Base-by-base conservation (phyloP, 2,113 vertebrate genomes). In the Aphyosemion australe region DNA sequence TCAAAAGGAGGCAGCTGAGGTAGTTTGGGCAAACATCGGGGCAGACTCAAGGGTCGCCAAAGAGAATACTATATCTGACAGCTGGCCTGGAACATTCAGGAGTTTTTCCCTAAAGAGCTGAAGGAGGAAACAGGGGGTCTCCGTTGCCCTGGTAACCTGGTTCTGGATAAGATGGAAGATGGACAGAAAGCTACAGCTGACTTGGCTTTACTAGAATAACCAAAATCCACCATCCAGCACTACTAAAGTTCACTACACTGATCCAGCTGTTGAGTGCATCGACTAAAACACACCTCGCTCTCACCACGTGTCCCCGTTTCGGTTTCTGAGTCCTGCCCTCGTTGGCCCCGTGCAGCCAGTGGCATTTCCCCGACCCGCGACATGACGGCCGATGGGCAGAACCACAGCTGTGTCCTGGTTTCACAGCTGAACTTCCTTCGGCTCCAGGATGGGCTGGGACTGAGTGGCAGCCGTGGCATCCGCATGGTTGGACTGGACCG, bases 231-330 rank as follows among this genome's bases (percentile, higher is more conserved):
- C 62, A 10, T 32, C 32, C 3, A 7, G 32, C n/a, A n/a, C n/a
- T n/a, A n/a, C 7, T 18, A 4, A 20, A 49, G 9, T 49, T n/a
- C 16, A 49, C 10, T 5, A 13, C 14, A 55, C 3, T 64, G 34
- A 32, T 32, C 32, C 32, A 32, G 43, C 48, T n/a, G n/a, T n/a
- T n/a, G n/a, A n/a, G n/a, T n/a, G n/a, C n/a, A n/a, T n/a, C n/a
- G n/a, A 45, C 31, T 0, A 19, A 19, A 57, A 47, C 91, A 67
- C 84, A 99, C 97, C 96, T 95, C 74, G 97, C 93, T 8, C 95
- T 94, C 69, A 96, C 94, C 39, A 96, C 72, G 0, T 95, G 95
- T 2, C 86, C 93, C 79, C 95, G 96, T 62, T 92, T 77, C 0
- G 93, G 88, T 58, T 90, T 94, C 12, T 90, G 87, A n/a, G 90